Percentiles rank a stretch among this genome's conserved stretches.
These are phyloP conservation scores for Perca fluviatilis DNA, from an alignment of 2,113 vertebrate species.

Conservation along the genomic window DNA sequence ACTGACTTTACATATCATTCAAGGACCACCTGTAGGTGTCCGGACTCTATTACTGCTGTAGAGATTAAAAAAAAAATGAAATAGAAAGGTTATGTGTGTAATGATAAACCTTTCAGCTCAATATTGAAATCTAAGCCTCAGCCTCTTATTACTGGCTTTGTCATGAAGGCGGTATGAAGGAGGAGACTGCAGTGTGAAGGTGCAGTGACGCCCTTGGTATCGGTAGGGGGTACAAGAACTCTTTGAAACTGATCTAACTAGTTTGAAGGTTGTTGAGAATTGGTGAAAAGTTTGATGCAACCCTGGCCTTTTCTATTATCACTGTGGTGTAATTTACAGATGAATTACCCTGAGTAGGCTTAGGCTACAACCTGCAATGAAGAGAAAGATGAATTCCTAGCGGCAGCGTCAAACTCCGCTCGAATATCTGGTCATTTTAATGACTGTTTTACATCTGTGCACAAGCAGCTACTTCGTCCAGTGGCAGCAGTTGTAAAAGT, in stretches of 20 bases:
- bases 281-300: not conserved
- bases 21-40: too few relatives aligned
- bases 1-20: too few relatives aligned
- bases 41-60: not conserved
- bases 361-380: not conserved
- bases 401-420: not conserved
- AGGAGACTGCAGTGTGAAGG: not conserved
- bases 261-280: not conserved
- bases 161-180: not conserved
- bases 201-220: slow-evolving; percentile 41
- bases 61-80: not conserved
- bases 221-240: slow-evolving; percentile 65
- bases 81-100: not conserved
- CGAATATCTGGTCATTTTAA: not conserved
- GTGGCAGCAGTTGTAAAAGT: not conserved
- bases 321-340: not conserved
- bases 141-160: too few relatives aligned
- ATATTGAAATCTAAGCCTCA: too few relatives aligned
- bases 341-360: not conserved
- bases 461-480: not conserved
- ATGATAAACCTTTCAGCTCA: not conserved
- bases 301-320: too few relatives aligned
- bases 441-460: not conserved
- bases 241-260: not conserved
- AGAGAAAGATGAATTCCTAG: fast-evolving